Percentiles rank a stretch among this genome's conserved stretches.
Conservation (phyloP, 2,888 invertebrate species). For the Spisula subtruncata region DNA sequence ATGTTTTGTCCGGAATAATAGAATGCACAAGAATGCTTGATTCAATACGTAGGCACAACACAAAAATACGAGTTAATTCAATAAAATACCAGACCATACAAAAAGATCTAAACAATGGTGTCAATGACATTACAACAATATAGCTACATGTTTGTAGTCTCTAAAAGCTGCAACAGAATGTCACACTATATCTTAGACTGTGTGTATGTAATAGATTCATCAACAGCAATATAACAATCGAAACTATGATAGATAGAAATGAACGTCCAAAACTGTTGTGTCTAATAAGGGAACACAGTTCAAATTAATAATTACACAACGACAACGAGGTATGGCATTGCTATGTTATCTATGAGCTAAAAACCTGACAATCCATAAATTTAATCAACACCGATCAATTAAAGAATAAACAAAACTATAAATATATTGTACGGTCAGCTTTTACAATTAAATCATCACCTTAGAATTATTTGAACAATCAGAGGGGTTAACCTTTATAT, state of each 20-base stretch:
- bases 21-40: too few relatives aligned
- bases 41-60: too few relatives aligned
- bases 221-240: neutral
- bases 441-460: neutral
- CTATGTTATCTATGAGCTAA: neutral
- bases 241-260: neutral
- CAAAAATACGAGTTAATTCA: too few relatives aligned
- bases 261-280: neutral
- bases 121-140: too few relatives aligned
- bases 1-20: too few relatives aligned
- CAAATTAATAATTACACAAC: neutral
- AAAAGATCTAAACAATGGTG: too few relatives aligned
- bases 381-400: neutral
- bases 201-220: too few relatives aligned
- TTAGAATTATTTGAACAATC: neutral
- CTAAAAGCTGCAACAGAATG: too few relatives aligned
- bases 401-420: neutral
- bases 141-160: too few relatives aligned
- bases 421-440: neutral
- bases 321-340: neutral
- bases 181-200: too few relatives aligned
- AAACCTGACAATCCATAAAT: neutral
- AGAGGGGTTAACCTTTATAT: neutral
- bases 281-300: neutral
- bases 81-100: too few relatives aligned